Base-by-base conservation (phyloP, 2,113 vertebrate genomes). In the Lonchura striata region DNA sequence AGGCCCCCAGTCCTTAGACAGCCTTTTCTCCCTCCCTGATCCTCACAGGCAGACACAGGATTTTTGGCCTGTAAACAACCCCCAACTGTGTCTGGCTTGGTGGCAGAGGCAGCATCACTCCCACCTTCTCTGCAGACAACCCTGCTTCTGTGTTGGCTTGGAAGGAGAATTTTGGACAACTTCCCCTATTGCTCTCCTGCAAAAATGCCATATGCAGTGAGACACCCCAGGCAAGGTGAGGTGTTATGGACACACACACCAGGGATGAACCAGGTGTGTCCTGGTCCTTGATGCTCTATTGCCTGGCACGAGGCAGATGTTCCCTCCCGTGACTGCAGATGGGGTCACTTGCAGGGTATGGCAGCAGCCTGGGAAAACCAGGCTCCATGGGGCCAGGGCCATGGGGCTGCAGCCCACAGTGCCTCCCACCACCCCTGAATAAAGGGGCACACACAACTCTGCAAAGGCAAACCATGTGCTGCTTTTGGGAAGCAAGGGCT, bases 251-350 rank as follows among this genome's bases (percentile, higher is more conserved):
- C 63, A 68, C 33, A 50, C 56, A 20, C 2, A 1, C 31, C 81
- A 37, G 1, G 0, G 8, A 31, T 1, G 4, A 70, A 25, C 22
- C 22, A 35, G 28, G 16, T 0, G 3, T 22, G 28, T 20, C 30
- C 74, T n/a, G 42, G 59, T 61, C 37, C 31, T 64, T 53, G 41
- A 19, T 20, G 6, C 24, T 33, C 24, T 8, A 6, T 41, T 14
- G 16, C 35, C 63, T 23, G 44, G 28, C 41, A 54, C 0, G 1
- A 59, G 47, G 44, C 42, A 57, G 61, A 15, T 1, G 0, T 12
- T 71, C 28, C 54, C 1, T 1, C 35, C 46, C 0, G 0, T 15
- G 56, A 24, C 44, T 44, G 22, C 42, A 83, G 33, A 12, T 0
- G 2, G 57, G 28, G 22, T 35, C 46, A 19, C 49, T n/a, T 2